Conservation (phyloP, 1,140 invertebrate species). For the Condylostylus longicornis region DNA sequence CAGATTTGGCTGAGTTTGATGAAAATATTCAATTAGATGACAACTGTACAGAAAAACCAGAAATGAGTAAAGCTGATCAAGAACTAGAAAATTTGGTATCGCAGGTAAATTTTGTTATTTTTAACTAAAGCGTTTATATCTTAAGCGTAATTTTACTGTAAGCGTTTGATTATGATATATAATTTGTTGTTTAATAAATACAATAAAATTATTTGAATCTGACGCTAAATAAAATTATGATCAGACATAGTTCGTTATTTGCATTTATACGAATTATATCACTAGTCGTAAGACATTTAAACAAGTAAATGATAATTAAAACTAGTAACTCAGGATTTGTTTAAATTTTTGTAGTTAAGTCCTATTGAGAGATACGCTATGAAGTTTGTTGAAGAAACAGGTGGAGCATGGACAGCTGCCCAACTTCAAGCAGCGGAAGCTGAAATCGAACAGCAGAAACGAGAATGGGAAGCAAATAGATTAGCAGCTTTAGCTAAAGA, state of each 20-base stretch:
- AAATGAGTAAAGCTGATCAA: constrained; percentile 65
- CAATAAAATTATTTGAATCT: too few species aligned
- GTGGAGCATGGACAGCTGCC: constrained; percentile 71
- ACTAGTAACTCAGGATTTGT: background rate
- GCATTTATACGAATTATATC: constrained; percentile 1
- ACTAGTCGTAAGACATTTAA: constrained; percentile 1
- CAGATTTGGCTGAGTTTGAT: constrained; percentile 91
- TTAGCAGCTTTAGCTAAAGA: constrained; percentile 51
- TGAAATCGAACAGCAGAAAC: constrained; percentile 79
- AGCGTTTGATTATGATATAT: too few species aligned
- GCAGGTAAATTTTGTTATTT: constrained; percentile 60
- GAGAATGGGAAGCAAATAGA: constrained; percentile 84
- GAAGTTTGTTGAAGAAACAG: constrained; percentile 73
- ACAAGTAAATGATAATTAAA: background rate
- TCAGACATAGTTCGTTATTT: constrained; percentile 6
- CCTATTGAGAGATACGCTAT: constrained; percentile 89
- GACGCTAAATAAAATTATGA: background rate
- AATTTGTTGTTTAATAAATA: too few species aligned
- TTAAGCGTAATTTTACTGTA: too few species aligned
- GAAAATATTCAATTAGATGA: constrained; percentile 86
- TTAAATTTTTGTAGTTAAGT: constrained; percentile 49
- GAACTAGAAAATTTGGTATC: constrained; percentile 69
- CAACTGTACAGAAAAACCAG: constrained; percentile 40
- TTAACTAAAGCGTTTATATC: too few species aligned
- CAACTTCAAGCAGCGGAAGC: constrained; percentile 75